These are phyloP conservation scores for Crossocerus cetratus DNA, from an alignment of 2,888 invertebrate genomes.

Conservation along the genomic window DNA sequence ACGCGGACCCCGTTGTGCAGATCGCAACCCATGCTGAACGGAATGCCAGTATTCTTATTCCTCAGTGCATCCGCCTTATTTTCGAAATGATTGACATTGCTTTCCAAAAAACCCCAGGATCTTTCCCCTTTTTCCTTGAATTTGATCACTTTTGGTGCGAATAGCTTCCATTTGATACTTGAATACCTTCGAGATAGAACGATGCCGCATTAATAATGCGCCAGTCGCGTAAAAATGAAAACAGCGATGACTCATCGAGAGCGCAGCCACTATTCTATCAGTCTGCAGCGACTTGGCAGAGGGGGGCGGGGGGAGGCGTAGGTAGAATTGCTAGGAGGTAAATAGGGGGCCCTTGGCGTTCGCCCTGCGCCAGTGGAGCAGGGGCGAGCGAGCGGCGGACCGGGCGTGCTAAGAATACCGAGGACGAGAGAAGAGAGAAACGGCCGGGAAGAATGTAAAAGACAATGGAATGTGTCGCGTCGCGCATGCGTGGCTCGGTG, in stretches of 20 bases:
- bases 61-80: slow-evolving; percentile 29
- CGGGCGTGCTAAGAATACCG: slow-evolving; percentile 66
- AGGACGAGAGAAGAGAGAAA: slow-evolving; percentile 61
- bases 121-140: too few relatives aligned
- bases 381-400: slow-evolving; percentile 56
- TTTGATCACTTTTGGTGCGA: too few relatives aligned
- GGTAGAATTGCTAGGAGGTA: background rate
- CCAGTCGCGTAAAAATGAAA: too few relatives aligned
- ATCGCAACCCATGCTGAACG: slow-evolving; percentile 52
- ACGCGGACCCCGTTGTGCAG: slow-evolving; percentile 39
- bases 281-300: too few relatives aligned
- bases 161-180: too few relatives aligned
- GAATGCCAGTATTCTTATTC: slow-evolving; percentile 50
- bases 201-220: too few relatives aligned
- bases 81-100: background rate
- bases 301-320: too few relatives aligned
- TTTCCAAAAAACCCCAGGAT: background rate
- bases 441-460: slow-evolving; percentile 70
- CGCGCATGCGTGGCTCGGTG: slow-evolving; percentile 73
- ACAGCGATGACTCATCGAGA: too few relatives aligned
- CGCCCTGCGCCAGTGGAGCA: slow-evolving; percentile 38
- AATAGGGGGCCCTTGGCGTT: background rate
- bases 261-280: too few relatives aligned
- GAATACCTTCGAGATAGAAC: too few relatives aligned
- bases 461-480: slow-evolving; percentile 75